Conservation (phyloP, 2,888 invertebrate genomes). For the Nemapogon koenigi region DNA sequence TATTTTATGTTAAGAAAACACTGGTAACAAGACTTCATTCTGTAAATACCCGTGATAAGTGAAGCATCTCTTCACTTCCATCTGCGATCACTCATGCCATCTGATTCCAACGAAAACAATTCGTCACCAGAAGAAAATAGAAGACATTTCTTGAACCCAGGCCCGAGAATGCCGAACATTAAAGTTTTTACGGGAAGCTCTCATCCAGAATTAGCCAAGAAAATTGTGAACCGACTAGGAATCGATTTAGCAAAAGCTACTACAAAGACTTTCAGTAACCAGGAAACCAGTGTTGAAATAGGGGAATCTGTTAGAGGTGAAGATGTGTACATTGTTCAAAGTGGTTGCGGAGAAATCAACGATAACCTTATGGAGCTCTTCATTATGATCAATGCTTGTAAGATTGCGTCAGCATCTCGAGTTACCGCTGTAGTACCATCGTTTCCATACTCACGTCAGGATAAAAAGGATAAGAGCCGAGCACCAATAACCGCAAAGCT, state of each 20-base stretch:
- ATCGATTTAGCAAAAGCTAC: slow-evolving; percentile 96
- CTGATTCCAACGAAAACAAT: slow-evolving; percentile 13
- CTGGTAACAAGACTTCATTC: slow-evolving; percentile 37
- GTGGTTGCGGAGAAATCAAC: slow-evolving; percentile 89
- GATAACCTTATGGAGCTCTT: slow-evolving; percentile 92
- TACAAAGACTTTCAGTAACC: slow-evolving; percentile 98
- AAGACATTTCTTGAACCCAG: slow-evolving; percentile 27
- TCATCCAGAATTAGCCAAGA: slow-evolving; percentile 95
- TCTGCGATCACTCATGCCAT: slow-evolving; percentile 35
- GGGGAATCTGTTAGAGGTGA: slow-evolving; percentile 91
- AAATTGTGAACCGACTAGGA: slow-evolving; percentile 92
- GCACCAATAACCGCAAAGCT: slow-evolving; percentile 91
- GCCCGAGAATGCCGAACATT: slow-evolving; percentile 93
- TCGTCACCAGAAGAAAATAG: slow-evolving; percentile 18
- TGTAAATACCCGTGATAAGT: slow-evolving; percentile 25
- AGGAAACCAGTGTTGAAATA: slow-evolving; percentile 95
- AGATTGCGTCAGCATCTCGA: slow-evolving; percentile 88
- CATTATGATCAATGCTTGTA: slow-evolving; percentile 93
- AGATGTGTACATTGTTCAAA: slow-evolving; percentile 92
- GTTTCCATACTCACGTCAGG: slow-evolving; percentile 91
- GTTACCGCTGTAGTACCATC: slow-evolving; percentile 92
- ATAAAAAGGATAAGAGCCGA: slow-evolving; percentile 90
- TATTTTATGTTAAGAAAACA: too few relatives aligned
- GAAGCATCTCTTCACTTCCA: slow-evolving; percentile 25
- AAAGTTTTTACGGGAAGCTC: slow-evolving; percentile 99